phyloP scores from a whole-genome alignment of 2,113 vertebrate species.

The Siphamia tubifer region DNA sequence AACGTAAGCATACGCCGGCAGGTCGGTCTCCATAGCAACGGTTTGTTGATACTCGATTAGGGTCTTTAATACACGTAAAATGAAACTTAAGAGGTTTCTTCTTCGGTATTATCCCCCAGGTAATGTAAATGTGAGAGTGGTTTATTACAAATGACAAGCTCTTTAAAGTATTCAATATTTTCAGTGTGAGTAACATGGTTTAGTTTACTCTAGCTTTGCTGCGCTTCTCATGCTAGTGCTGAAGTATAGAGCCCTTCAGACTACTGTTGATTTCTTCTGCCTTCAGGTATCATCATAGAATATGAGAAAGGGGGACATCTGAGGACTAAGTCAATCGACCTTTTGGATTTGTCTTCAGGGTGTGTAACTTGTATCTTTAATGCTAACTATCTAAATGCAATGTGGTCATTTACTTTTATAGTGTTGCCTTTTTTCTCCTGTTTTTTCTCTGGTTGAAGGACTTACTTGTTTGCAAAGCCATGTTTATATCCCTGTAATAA shows the following conservation, averaged over 20 bases:
- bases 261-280: background rate
- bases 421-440: no score
- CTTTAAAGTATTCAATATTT: no score
- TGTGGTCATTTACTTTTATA: background rate
- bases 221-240: no score
- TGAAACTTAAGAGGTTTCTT: constrained; percentile 87
- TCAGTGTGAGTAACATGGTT: no score
- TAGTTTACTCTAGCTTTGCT: no score
- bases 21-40: constrained; percentile 72
- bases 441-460: no score
- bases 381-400: background rate
- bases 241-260: background rate
- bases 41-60: constrained; percentile 2
- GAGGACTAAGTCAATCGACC: constrained; percentile 89
- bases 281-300: constrained; percentile 90
- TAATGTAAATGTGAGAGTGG: constrained; percentile 64
- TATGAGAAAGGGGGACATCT: constrained; percentile 83
- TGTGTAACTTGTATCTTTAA: constrained; percentile 70
- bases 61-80: constrained; percentile 19
- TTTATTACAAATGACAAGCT: no score
- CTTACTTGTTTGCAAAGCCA: no score
- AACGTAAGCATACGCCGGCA: background rate
- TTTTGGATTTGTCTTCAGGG: constrained; percentile 86
- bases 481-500: no score
- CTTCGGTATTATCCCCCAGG: constrained; percentile 94